Conservation (phyloP, 2,888 invertebrate species). For the Fissipunctia ypsillon region DNA sequence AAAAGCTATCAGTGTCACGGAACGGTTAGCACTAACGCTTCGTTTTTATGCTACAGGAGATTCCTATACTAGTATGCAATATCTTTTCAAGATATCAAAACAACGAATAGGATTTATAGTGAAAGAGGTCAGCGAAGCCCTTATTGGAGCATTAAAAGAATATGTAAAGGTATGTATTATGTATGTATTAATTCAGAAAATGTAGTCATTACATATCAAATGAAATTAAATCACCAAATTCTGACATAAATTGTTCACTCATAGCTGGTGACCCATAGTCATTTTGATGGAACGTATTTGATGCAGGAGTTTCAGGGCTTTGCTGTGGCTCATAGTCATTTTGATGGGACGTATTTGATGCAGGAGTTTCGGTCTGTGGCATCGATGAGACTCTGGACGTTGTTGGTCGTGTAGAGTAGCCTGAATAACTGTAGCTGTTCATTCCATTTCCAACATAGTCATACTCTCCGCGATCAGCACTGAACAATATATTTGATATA, state of each 20-base stretch:
- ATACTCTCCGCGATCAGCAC: too few species aligned
- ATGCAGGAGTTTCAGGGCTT: too few species aligned
- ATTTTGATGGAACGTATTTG: too few species aligned
- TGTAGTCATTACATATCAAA: conserved; percentile 5
- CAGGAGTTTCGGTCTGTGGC: too few species aligned
- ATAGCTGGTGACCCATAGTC: background rate
- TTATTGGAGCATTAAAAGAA: conserved; percentile 53
- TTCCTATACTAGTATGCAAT: background rate
- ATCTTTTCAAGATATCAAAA: conserved; percentile 48
- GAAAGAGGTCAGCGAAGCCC: conserved; percentile 53
- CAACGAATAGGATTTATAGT: conserved; percentile 53
- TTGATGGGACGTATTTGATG: too few species aligned
- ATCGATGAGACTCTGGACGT: too few species aligned
- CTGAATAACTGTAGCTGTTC: too few species aligned
- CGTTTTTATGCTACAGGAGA: conserved; percentile 11
- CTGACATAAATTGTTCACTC: background rate
- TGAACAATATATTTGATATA: too few species aligned
- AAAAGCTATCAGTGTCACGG: conserved; percentile 15
- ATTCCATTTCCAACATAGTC: too few species aligned
- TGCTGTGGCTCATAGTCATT: too few species aligned
- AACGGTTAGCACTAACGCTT: conserved; percentile 5
- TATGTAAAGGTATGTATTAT: conserved; percentile 36
- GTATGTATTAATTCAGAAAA: too few species aligned
- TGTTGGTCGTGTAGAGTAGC: too few species aligned
- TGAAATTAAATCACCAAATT: conserved; percentile 13